Conservation (phyloP, 2,797 vertebrate species). For the Coluber constrictor region DNA sequence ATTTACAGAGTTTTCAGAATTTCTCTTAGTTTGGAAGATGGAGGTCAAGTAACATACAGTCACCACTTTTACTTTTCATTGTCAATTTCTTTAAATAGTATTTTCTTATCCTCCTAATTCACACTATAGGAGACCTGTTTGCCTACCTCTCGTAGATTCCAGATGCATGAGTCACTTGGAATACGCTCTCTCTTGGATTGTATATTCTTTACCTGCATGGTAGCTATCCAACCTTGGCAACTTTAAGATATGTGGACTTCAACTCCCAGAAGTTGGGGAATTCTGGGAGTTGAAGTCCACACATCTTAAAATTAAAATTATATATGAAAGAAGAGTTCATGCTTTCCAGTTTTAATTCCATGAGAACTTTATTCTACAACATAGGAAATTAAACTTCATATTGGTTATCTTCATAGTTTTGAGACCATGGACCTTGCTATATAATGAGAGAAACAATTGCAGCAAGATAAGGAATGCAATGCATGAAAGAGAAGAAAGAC, state of each 20-base stretch:
- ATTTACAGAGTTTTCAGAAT: background rate
- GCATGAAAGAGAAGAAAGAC: conserved; percentile 8
- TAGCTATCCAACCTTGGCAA: background rate
- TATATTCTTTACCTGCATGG: background rate
- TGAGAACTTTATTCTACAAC: background rate
- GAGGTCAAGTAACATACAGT: background rate
- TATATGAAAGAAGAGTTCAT: background rate
- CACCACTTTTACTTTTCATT: background rate
- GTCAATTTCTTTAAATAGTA: background rate
- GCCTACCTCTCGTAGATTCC: background rate
- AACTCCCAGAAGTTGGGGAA: background rate
- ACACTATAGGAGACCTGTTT: background rate
- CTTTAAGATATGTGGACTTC: background rate
- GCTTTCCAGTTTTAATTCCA: background rate
- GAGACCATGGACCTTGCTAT: background rate
- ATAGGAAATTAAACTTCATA: conserved; percentile 15
- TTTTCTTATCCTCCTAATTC: background rate
- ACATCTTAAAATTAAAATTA: background rate
- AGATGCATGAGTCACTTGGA: background rate
- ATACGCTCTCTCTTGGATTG: background rate
- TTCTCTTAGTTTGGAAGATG: background rate
- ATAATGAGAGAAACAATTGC: background rate
- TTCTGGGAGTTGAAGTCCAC: background rate
- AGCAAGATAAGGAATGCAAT: background rate
- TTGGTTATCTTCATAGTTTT: background rate